Percentiles rank a stretch among this genome's conserved stretches.
Evolutionary conservation across 1,140 invertebrate species (phyloP).

Genomic region (Berghia stephanieae): DNA sequence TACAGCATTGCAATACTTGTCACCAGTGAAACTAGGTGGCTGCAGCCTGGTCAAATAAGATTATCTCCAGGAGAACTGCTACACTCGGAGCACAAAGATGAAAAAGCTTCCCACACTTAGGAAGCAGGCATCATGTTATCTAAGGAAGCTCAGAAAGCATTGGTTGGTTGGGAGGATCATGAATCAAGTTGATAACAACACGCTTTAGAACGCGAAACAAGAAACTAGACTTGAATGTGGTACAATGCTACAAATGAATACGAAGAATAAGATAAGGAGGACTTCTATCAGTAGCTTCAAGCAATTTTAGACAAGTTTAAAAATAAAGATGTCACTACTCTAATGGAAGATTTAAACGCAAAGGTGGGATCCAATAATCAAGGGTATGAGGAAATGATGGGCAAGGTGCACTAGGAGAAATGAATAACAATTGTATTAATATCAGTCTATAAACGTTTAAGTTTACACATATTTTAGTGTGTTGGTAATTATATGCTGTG

Average conservation of each 20-base stretch:
- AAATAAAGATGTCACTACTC: no score
- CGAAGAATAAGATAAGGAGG: conserved; percentile 30
- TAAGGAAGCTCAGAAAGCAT: conserved; percentile 27
- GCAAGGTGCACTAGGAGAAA: no score
- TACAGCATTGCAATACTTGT: conserved; percentile 22
- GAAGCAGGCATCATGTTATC: conserved; percentile 35
- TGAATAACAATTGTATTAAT: no score
- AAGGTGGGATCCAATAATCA: no score
- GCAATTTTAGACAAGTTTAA: no score
- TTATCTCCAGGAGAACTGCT: conserved; percentile 10
- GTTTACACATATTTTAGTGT: no score
- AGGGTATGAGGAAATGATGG: no score
- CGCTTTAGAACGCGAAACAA: conserved; percentile 34
- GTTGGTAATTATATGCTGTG: no score
- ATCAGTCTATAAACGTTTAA: no score
- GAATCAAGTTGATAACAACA: conserved; percentile 35
- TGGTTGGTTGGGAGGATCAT: conserved; percentile 38
- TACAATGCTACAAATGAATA: conserved; percentile 33
- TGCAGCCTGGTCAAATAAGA: conserved; percentile 6
- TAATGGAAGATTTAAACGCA: no score
- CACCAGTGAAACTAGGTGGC: conserved; percentile 34
- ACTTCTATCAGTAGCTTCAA: no score
- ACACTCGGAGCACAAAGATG: conserved; percentile 37
- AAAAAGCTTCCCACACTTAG: conserved; percentile 30
- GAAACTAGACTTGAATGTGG: conserved; percentile 29